Conservation (phyloP, 1,140 invertebrate species). For the Cherax quadricarinatus region DNA sequence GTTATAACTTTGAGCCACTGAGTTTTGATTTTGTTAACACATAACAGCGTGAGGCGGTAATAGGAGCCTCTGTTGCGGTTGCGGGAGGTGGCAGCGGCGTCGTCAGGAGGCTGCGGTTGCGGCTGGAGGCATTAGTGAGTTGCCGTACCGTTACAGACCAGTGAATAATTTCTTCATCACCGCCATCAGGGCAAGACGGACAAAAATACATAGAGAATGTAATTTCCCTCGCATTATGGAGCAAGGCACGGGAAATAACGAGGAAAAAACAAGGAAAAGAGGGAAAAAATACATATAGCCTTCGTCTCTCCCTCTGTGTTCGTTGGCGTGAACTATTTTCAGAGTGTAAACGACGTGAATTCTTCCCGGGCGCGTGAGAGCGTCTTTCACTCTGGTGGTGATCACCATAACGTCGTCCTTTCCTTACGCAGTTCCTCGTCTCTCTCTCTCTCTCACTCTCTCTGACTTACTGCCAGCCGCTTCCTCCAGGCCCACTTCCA, state of each 20-base stretch:
- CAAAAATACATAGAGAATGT: not conserved
- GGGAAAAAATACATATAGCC: not conserved
- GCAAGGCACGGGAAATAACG: not conserved
- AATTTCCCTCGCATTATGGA: not conserved
- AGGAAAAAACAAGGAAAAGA: not conserved
- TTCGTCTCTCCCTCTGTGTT: not conserved
- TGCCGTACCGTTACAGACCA: not conserved
- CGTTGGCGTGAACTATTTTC: constrained; percentile 20
- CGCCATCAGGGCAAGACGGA: not conserved
- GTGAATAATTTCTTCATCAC: constrained; percentile 1
- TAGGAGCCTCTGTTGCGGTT: too few relatives aligned
- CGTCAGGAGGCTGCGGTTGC: too few relatives aligned
- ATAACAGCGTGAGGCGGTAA: too few relatives aligned
- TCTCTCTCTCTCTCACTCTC: not conserved
- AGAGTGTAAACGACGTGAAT: constrained; percentile 34
- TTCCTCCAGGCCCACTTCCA: not conserved
- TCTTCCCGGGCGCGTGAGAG: constrained; percentile 12
- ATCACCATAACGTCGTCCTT: constrained; percentile 9
- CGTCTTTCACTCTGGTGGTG: constrained; percentile 24
- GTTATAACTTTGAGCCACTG: too few relatives aligned
- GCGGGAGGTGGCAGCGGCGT: too few relatives aligned
- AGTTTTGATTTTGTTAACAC: too few relatives aligned
- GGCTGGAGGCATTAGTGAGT: too few relatives aligned
- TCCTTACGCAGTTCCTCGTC: not conserved
- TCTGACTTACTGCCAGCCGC: not conserved